Conservation (phyloP, 2,888 invertebrate genomes). For the Nebria brevicollis region DNA sequence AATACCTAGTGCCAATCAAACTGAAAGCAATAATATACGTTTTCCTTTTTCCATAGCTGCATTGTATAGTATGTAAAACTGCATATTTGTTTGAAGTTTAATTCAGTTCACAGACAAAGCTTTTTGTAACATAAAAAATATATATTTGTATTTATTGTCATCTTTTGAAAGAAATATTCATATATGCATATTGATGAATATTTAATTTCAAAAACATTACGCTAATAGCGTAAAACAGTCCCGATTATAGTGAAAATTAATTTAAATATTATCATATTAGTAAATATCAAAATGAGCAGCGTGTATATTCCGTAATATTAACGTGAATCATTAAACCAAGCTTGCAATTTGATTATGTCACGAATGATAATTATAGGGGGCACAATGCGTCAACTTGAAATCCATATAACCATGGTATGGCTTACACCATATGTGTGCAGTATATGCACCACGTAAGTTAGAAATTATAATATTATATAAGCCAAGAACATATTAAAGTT, state of each 20-base stretch:
- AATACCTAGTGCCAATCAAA: constrained; percentile 28
- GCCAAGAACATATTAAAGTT: constrained; percentile 44
- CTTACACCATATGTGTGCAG: constrained; percentile 8
- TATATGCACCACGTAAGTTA: constrained; percentile 24
- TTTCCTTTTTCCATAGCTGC: constrained; percentile 8
- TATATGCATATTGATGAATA: too few relatives aligned
- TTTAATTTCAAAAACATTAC: too few relatives aligned
- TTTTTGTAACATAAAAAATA: too few relatives aligned
- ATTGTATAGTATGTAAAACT: too few relatives aligned
- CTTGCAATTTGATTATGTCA: background rate
- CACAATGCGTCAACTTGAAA: background rate
- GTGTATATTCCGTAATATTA: background rate
- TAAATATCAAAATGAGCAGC: too few relatives aligned
- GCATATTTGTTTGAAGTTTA: too few relatives aligned
- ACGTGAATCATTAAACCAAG: background rate
- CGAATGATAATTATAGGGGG: background rate
- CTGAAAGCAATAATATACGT: constrained; percentile 26
- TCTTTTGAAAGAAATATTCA: too few relatives aligned
- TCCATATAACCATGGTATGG: background rate
- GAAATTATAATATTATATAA: constrained; percentile 33
- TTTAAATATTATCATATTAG: too few relatives aligned
- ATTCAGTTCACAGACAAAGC: too few relatives aligned
- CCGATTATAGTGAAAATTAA: too few relatives aligned
- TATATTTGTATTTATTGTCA: too few relatives aligned
- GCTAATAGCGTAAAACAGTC: too few relatives aligned